A percentile compares a stretch with the other conserved stretches of the same genome.
Evolutionary conservation across 2,888 invertebrate species (phyloP).

Genomic region (Rutpela maculata): DNA sequence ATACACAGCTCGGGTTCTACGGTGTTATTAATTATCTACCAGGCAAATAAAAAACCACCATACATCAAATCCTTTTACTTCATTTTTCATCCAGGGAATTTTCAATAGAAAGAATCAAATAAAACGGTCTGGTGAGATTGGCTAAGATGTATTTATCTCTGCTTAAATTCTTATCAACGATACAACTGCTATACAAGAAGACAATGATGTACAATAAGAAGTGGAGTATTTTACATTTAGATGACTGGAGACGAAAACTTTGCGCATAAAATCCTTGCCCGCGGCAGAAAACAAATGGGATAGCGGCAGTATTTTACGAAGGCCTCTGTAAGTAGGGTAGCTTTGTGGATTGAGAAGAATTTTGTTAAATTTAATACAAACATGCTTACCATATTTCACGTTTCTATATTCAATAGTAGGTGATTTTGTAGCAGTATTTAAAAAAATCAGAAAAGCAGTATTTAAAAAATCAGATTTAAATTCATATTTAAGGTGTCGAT

Average conservation of each 20-base stretch:
- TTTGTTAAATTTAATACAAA: background rate
- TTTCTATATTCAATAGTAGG: background rate
- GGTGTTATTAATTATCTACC: slow-evolving; percentile 23
- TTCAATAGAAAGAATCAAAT: slow-evolving; percentile 14
- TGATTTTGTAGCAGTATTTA: too few species aligned
- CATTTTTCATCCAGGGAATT: slow-evolving; percentile 10
- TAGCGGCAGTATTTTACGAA: background rate
- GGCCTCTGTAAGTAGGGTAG: background rate
- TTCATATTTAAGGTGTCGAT: too few species aligned
- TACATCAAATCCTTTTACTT: slow-evolving; percentile 2
- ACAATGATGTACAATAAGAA: slow-evolving; percentile 13
- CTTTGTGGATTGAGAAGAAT: background rate
- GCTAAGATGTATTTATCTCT: slow-evolving; percentile 5
- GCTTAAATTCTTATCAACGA: slow-evolving; percentile 2
- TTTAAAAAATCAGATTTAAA: too few species aligned
- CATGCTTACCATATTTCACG: background rate
- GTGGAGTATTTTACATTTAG: slow-evolving; percentile 25
- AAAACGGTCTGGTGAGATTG: background rate
- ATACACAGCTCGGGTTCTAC: slow-evolving; percentile 21
- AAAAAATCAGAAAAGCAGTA: too few species aligned
- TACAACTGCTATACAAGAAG: background rate
- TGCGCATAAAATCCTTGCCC: slow-evolving; percentile 5
- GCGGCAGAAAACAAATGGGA: background rate
- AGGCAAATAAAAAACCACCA: slow-evolving; percentile 15
- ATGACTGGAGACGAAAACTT: background rate